Conservation (phyloP, 1,140 invertebrate genomes). For the Rhyzopertha dominica region DNA sequence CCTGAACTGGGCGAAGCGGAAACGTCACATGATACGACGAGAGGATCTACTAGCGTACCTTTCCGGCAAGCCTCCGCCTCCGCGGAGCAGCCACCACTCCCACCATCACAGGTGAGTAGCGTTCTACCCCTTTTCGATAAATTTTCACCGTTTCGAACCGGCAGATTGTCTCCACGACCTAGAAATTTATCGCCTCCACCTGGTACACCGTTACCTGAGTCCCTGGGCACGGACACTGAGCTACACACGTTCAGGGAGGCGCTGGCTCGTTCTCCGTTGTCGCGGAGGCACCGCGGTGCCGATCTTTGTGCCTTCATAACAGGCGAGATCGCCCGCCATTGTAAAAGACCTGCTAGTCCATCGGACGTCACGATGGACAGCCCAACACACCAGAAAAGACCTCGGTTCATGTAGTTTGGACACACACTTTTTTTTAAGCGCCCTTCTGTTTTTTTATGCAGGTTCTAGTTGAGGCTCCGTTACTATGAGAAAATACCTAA, state of each 20-base stretch:
- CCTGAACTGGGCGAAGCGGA: slow-evolving; percentile 71
- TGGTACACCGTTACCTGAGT: slow-evolving; percentile 44
- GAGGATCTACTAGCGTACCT: slow-evolving; percentile 77
- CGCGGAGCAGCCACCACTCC: slow-evolving; percentile 46
- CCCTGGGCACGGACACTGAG: slow-evolving; percentile 50
- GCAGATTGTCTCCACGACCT: slow-evolving; percentile 50
- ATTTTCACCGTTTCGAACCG: slow-evolving; percentile 6
- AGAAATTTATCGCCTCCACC: slow-evolving; percentile 51
- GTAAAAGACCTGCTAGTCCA: slow-evolving; percentile 62
- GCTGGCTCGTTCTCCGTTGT: slow-evolving; percentile 56
- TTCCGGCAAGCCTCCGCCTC: slow-evolving; percentile 64
- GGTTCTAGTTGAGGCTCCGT: too few species aligned
- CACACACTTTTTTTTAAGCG: too few species aligned
- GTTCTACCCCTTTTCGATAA: slow-evolving; percentile 3
- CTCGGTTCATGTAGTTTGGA: slow-evolving; percentile 53
- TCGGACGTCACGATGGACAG: slow-evolving; percentile 53
- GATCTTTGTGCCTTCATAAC: slow-evolving; percentile 73
- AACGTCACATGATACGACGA: slow-evolving; percentile 62
- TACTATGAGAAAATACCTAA: too few species aligned
- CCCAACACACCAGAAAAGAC: slow-evolving; percentile 50
- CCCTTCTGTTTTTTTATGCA: too few species aligned
- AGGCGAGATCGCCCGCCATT: slow-evolving; percentile 69
- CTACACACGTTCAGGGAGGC: slow-evolving; percentile 73
- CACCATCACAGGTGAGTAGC: slow-evolving; percentile 27
- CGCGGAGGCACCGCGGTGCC: slow-evolving; percentile 46